Percentiles rank a stretch among this genome's conserved stretches.
Conservation (phyloP, 2,113 vertebrate species). For the Cervus canadensis region DNA sequence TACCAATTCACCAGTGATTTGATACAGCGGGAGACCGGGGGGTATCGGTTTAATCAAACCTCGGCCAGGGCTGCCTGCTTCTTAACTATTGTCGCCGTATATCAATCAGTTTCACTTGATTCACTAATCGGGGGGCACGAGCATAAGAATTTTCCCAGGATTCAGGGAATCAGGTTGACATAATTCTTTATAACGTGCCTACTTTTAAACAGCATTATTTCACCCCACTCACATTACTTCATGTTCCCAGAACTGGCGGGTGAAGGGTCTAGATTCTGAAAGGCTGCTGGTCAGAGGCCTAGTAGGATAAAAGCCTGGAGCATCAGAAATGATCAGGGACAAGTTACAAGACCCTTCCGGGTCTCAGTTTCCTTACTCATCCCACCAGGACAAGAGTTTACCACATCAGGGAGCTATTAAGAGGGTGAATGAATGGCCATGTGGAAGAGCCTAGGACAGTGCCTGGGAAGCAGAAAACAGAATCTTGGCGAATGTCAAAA, state of each 20-base stretch:
- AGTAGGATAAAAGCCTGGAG: background rate
- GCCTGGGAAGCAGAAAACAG: background rate
- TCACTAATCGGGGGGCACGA: conserved; percentile 58
- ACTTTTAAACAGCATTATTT: conserved; percentile 19
- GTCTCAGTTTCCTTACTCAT: background rate
- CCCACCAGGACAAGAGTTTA: background rate
- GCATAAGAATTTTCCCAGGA: conserved; percentile 70
- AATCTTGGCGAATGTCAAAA: background rate
- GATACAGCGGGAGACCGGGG: conserved; percentile 68
- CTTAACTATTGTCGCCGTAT: conserved; percentile 53
- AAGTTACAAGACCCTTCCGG: background rate
- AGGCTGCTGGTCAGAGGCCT: accelerated
- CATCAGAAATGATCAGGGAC: background rate
- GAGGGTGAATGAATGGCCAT: background rate
- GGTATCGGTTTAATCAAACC: conserved; percentile 77
- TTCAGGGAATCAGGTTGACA: conserved; percentile 63
- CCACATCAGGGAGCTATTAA: background rate
- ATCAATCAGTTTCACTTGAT: conserved; percentile 76
- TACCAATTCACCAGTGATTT: conserved; percentile 65
- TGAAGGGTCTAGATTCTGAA: background rate
- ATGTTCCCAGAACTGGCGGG: background rate
- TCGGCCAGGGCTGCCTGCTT: conserved; percentile 27
- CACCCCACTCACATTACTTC: background rate
- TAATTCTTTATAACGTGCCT: conserved; percentile 62
- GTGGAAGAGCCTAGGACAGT: background rate